These are phyloP conservation scores for Lepidonotus clava DNA, from an alignment of 2,888 invertebrate genomes.

Conservation along the genomic window DNA sequence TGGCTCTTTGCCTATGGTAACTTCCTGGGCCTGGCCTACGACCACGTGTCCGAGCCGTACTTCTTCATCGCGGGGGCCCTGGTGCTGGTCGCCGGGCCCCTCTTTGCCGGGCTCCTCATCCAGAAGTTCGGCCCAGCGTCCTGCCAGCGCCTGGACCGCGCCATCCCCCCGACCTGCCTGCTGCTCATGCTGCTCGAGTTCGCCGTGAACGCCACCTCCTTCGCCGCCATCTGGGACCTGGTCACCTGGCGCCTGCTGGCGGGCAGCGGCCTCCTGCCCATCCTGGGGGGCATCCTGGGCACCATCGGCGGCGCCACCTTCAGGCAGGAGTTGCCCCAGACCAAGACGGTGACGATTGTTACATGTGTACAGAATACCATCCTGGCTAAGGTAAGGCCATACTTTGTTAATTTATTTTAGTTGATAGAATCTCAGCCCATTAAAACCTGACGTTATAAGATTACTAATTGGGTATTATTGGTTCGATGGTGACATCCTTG, in stretches of 20 bases:
- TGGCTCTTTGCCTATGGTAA: constrained; percentile 61
- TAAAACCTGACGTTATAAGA: too few relatives aligned
- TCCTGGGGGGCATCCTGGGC: constrained; percentile 47
- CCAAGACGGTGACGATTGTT: constrained; percentile 56
- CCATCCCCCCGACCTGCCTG: constrained; percentile 58
- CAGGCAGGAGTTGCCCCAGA: constrained; percentile 51
- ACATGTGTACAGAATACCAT: constrained; percentile 59
- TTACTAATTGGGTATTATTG: too few relatives aligned
- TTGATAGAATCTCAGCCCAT: too few relatives aligned
- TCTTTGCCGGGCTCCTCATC: constrained; percentile 49
- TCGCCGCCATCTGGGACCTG: constrained; percentile 49
- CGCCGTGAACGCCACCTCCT: constrained; percentile 52
- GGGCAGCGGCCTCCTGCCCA: constrained; percentile 48
- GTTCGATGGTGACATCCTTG: too few relatives aligned
- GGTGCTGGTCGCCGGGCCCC: constrained; percentile 42
- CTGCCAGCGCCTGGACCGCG: constrained; percentile 52
- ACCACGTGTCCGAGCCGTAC: constrained; percentile 58
- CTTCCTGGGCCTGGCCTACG: constrained; percentile 58
- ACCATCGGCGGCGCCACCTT: constrained; percentile 19
- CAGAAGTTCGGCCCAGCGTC: constrained; percentile 10
- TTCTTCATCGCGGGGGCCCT: constrained; percentile 58
- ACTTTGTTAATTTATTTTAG: too few relatives aligned
- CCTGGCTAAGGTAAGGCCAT: constrained; percentile 52
- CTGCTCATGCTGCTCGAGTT: constrained; percentile 55
- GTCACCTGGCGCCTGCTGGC: constrained; percentile 55